Percentiles rank a stretch among this genome's conserved stretches.
These are phyloP conservation scores for Drosophila hamatofila DNA, from an alignment of 2,888 invertebrate genomes.

Conservation along the genomic window DNA sequence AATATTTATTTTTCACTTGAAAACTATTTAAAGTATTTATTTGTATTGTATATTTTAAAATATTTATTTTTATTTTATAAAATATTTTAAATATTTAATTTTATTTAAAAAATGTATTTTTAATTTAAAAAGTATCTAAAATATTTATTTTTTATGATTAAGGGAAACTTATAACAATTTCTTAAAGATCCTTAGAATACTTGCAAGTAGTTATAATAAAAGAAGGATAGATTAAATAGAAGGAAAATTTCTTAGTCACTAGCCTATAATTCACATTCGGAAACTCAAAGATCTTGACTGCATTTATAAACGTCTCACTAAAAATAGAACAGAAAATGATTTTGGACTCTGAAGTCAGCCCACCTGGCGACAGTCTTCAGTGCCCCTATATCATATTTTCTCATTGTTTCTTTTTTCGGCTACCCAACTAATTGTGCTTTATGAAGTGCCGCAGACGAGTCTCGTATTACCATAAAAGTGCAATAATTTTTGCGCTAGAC, in stretches of 20 bases:
- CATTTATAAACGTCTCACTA: neutral
- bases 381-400: constrained; percentile 8
- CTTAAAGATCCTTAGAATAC: too few species aligned
- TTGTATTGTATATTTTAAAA: neutral
- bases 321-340: neutral
- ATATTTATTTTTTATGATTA: too few species aligned
- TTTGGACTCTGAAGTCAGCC: neutral
- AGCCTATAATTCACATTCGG: too few species aligned
- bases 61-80: neutral
- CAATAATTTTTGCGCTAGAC: constrained; percentile 66
- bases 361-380: constrained; percentile 4
- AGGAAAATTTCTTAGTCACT: too few species aligned
- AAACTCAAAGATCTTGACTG: neutral
- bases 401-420: constrained; percentile 2
- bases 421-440: constrained; percentile 38
- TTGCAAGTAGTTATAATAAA: too few species aligned
- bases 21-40: neutral
- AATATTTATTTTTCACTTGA: too few species aligned
- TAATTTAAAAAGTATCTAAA: too few species aligned
- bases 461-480: constrained; percentile 73
- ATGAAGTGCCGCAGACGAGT: constrained; percentile 27
- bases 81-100: too few species aligned
- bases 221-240: too few species aligned
- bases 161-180: too few species aligned
- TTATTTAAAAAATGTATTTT: too few species aligned